Evolutionary conservation across 2,797 vertebrate species (phyloP).

Genomic region (Enteromius argenteus): DNA sequence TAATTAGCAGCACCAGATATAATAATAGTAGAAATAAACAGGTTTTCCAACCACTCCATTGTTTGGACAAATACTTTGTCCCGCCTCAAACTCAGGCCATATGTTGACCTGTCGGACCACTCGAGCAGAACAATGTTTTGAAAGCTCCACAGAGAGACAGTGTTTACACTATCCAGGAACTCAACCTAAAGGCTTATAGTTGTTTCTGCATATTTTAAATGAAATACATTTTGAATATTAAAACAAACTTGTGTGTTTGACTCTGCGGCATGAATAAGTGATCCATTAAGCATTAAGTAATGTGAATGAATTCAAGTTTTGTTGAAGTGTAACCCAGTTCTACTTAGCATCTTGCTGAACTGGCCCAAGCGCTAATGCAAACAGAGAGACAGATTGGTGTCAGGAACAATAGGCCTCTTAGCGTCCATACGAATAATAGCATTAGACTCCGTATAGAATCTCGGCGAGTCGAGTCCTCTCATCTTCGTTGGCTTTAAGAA

Average conservation of each 20-base stretch:
- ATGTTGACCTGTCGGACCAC: slow-evolving; percentile 28
- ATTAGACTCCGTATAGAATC: slow-evolving; percentile 80
- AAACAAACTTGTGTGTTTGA: background rate
- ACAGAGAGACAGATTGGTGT: slow-evolving; percentile 64
- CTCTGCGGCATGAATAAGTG: background rate
- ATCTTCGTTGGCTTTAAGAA: slow-evolving; percentile 51
- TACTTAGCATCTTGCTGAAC: slow-evolving; percentile 19
- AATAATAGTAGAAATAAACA: background rate
- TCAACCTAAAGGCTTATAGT: background rate
- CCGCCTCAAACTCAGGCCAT: slow-evolving; percentile 6
- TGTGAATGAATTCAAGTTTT: background rate
- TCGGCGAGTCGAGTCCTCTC: slow-evolving; percentile 61
- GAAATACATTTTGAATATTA: background rate
- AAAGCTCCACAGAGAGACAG: background rate
- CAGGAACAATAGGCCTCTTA: slow-evolving; percentile 73
- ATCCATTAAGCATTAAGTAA: background rate
- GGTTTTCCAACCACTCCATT: background rate
- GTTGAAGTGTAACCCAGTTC: background rate
- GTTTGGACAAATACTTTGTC: slow-evolving; percentile 23
- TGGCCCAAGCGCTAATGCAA: slow-evolving; percentile 16
- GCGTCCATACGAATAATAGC: slow-evolving; percentile 78
- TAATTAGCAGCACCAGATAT: background rate
- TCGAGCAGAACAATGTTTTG: slow-evolving; percentile 29
- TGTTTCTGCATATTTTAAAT: background rate
- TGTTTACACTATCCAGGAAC: slow-evolving; percentile 8